Conservation (phyloP, 2,113 vertebrate species). For the Rhinichthys klamathensis region DNA sequence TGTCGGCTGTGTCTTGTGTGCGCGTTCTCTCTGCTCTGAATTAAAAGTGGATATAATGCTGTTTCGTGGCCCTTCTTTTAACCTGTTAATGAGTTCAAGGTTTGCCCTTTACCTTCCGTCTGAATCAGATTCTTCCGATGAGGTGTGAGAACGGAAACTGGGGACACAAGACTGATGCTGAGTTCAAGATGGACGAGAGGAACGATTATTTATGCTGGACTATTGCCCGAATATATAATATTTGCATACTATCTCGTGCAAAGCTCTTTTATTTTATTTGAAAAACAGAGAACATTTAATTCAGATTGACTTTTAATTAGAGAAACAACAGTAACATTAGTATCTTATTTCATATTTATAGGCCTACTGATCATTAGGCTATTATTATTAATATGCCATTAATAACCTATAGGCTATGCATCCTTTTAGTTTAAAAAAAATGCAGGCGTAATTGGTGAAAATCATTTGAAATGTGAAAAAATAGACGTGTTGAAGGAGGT, state of each 20-base stretch:
- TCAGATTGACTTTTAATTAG: background rate
- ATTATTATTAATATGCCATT: background rate
- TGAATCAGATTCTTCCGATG: conserved; percentile 62
- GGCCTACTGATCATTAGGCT: background rate
- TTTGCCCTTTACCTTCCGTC: conserved; percentile 61
- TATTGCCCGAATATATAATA: background rate
- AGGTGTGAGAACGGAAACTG: conserved; percentile 63
- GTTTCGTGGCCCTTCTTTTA: conserved; percentile 47
- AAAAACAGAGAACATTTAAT: background rate
- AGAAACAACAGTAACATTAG: background rate
- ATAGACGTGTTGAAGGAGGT: background rate
- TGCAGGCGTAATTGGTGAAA: background rate
- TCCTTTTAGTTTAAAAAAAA: background rate
- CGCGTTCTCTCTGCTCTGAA: background rate
- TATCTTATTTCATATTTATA: background rate
- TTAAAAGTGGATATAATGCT: conserved; percentile 37
- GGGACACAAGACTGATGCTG: background rate
- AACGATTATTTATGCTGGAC: background rate
- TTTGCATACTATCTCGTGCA: background rate
- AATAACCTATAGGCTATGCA: background rate
- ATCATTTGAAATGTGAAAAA: background rate
- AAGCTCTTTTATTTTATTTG: background rate
- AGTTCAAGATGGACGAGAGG: background rate
- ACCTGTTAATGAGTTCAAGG: conserved; percentile 65
- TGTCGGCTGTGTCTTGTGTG: background rate